Base-by-base conservation (phyloP, 1,140 invertebrate genomes). In the Brachionus rubens region DNA sequence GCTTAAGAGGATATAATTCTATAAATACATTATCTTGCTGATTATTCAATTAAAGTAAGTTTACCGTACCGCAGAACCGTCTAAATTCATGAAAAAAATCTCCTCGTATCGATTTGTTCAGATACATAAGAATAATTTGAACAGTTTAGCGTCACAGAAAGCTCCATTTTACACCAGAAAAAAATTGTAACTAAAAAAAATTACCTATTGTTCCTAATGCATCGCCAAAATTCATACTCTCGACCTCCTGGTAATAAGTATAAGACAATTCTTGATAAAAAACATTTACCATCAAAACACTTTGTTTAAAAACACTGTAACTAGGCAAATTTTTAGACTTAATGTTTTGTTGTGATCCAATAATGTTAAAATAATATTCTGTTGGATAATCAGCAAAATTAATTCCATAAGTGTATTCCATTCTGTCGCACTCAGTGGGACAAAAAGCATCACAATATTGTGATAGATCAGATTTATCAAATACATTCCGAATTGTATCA, bases 241-340 rank as follows among this genome's bases (percentile, higher is more conserved):
- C 9, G 3, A 6, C 28, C 24, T 70, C 65, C 46, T 70, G 1
- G 3, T 33, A n/a, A 50, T 46, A 46, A 21, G 65, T 70, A 6
- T 40, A 47, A 1, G 43, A 50, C 14, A 72, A 26, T 12, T 72
- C 68, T 5, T 48, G 33, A 14, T 72, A 72, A 24, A 50, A 50
- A 16, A 72, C 46, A 54, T 48, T 50, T n/a, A 72, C 28, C 46
- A 72, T 48, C 28, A 72, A 16, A 24, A 28, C 24, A 33, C 46
- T 54, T 72, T 72, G n/a, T 50, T 72, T 72, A 14, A 52, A 48
- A 9, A 19, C 40, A 41, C 41, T 28, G 46, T 56, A 14, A 19
- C 16, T 14, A 16, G 52, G 2, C 6, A 9, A 2, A 48, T n/a
- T n/a, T 16, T 48, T 48, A n/a, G 6, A 10, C 16, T 48, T 2